phyloP scores from a whole-genome alignment of 2,888 invertebrate species.

The Danaus chrysippus region DNA sequence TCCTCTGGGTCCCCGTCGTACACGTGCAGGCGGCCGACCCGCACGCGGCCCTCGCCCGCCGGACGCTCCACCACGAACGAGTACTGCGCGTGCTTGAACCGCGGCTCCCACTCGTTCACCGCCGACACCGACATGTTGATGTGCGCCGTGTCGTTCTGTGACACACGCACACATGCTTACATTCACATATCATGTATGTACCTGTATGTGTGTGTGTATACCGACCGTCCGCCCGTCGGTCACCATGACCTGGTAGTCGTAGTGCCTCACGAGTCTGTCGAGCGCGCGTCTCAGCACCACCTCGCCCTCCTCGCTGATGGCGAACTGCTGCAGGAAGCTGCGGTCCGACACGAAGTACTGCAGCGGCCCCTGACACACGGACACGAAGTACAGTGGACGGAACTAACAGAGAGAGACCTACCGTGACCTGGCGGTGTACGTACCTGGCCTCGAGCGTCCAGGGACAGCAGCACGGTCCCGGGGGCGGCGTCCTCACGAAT shows the following conservation, averaged over 20 bases:
- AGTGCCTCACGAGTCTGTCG: constrained; percentile 88
- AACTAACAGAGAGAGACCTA: no score
- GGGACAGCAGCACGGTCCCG: constrained; percentile 85
- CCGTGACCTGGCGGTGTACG: no score
- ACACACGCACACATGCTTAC: neutral
- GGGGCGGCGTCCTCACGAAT: constrained; percentile 88
- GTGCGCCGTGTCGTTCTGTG: constrained; percentile 89
- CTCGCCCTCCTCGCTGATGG: constrained; percentile 88
- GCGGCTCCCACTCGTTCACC: constrained; percentile 96
- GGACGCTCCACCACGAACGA: constrained; percentile 82
- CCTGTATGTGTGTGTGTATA: no score
- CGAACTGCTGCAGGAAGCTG: constrained; percentile 85
- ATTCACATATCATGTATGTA: no score
- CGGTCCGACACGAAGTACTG: constrained; percentile 88
- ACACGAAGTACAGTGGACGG: no score
- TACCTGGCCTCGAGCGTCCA: constrained; percentile 74
- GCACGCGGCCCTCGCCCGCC: constrained; percentile 43
- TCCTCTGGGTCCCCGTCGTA: constrained; percentile 92
- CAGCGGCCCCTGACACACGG: constrained; percentile 74
- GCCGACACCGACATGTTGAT: constrained; percentile 90
- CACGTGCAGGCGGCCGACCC: constrained; percentile 86
- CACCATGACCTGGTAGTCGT: constrained; percentile 88
- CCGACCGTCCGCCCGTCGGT: constrained; percentile 90
- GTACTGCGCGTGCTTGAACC: constrained; percentile 92
- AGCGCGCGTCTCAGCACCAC: constrained; percentile 85